phyloP scores from a whole-genome alignment of 2,113 vertebrate genomes.

The Ellobius talpinus region DNA sequence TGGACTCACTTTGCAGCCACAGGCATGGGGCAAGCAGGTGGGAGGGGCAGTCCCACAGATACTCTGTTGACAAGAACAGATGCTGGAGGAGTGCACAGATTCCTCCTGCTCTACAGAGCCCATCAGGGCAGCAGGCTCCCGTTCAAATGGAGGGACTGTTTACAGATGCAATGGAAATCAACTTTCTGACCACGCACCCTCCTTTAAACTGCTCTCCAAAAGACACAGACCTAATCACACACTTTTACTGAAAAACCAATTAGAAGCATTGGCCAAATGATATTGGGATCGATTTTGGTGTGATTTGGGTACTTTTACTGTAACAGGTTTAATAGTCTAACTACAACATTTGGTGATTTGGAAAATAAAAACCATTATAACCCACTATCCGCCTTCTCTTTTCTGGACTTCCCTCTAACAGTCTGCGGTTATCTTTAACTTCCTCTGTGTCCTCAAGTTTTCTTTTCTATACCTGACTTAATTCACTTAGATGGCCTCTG shows the following conservation, averaged over 20 bases:
- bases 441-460: background rate
- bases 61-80: background rate
- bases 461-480: background rate
- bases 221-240: background rate
- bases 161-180: background rate
- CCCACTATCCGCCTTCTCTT: background rate
- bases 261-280: background rate
- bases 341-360: background rate
- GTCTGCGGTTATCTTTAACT: background rate
- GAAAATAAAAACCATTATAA: background rate
- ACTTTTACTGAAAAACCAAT: background rate
- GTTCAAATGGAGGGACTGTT: too few species aligned
- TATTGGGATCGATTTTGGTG: background rate
- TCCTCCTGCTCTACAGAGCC: background rate
- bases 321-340: background rate
- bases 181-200: background rate
- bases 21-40: background rate
- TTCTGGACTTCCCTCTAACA: background rate
- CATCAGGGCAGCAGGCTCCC: background rate
- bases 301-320: background rate
- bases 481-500: background rate
- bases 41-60: background rate
- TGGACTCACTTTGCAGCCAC: background rate
- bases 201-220: background rate
- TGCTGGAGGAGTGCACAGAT: too few species aligned